Conservation (phyloP, 2,888 invertebrate species). For the Sepiola atlantica region DNA sequence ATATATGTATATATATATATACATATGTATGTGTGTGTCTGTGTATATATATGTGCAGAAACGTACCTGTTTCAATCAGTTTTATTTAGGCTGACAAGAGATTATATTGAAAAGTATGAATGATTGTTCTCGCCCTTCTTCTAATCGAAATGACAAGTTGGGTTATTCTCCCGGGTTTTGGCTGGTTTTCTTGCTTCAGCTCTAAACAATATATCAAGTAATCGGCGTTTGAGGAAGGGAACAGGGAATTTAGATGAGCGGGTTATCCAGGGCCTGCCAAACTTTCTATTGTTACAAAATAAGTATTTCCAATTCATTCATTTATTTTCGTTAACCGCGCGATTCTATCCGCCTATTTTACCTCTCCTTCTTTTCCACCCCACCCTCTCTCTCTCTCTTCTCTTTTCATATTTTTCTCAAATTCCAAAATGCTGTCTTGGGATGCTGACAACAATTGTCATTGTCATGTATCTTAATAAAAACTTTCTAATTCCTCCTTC, state of each 20-base stretch:
- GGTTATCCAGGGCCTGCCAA: neutral
- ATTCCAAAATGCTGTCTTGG: neutral
- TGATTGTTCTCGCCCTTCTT: neutral
- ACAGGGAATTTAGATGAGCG: neutral
- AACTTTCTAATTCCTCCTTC: neutral
- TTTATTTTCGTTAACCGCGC: neutral
- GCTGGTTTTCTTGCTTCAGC: neutral
- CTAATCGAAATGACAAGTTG: neutral
- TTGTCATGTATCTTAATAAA: neutral
- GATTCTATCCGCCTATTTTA: too few species aligned
- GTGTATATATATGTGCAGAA: too few species aligned
- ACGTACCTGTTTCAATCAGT: too few species aligned
- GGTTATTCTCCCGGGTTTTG: neutral
- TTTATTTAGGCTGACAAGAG: too few species aligned
- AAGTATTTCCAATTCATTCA: neutral
- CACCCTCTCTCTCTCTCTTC: neutral
- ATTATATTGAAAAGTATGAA: neutral
- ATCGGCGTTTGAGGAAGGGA: neutral
- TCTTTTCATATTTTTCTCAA: accelerated
- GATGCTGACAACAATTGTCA: neutral
- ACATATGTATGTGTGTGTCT: neutral
- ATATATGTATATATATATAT: neutral
- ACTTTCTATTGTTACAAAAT: neutral
- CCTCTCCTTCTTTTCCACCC: neutral
- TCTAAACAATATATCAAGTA: neutral